These are phyloP conservation scores for Forbesichthys agassizii DNA, from an alignment of 2,113 vertebrate genomes.

Conservation along the genomic window DNA sequence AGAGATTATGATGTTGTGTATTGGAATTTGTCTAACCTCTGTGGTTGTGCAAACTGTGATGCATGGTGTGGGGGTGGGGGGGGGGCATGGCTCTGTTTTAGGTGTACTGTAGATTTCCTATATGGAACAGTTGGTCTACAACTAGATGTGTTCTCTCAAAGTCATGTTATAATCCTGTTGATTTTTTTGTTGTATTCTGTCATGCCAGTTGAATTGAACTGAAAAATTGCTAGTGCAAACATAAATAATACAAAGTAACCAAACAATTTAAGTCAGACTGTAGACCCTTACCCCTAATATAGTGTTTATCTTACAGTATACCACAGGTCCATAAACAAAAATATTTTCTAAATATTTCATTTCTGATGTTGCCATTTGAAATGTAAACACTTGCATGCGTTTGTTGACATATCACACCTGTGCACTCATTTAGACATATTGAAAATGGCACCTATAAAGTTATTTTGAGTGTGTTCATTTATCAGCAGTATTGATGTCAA, in stretches of 20 bases:
- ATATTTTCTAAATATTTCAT: slow-evolving; percentile 30
- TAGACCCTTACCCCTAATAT: slow-evolving; percentile 21
- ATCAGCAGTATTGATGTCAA: slow-evolving; percentile 79
- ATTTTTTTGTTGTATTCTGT: slow-evolving; percentile 43
- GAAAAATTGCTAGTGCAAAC: slow-evolving; percentile 30
- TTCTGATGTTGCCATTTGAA: slow-evolving; percentile 59
- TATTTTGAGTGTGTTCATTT: slow-evolving; percentile 74
- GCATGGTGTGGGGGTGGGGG: slow-evolving; percentile 66
- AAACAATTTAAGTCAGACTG: slow-evolving; percentile 24
- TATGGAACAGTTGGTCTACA: slow-evolving; percentile 55
- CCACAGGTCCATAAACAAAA: slow-evolving; percentile 32
- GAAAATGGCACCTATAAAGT: slow-evolving; percentile 56
- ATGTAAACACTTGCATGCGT: slow-evolving; percentile 76
- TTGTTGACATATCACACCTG: slow-evolving; percentile 67
- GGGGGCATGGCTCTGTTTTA: slow-evolving; percentile 61
- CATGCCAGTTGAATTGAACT: slow-evolving; percentile 25
- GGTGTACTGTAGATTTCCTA: slow-evolving; percentile 53
- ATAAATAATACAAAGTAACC: slow-evolving; percentile 23
- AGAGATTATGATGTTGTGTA: slow-evolving; percentile 69
- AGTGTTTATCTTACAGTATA: slow-evolving; percentile 22
- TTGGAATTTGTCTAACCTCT: slow-evolving; percentile 68
- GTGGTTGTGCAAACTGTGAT: slow-evolving; percentile 71
- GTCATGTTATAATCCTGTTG: slow-evolving; percentile 43
- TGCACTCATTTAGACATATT: slow-evolving; percentile 64
- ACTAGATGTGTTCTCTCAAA: slow-evolving; percentile 34